phyloP scores from a whole-genome alignment of 1,140 invertebrate genomes.

The Delia radicum region DNA sequence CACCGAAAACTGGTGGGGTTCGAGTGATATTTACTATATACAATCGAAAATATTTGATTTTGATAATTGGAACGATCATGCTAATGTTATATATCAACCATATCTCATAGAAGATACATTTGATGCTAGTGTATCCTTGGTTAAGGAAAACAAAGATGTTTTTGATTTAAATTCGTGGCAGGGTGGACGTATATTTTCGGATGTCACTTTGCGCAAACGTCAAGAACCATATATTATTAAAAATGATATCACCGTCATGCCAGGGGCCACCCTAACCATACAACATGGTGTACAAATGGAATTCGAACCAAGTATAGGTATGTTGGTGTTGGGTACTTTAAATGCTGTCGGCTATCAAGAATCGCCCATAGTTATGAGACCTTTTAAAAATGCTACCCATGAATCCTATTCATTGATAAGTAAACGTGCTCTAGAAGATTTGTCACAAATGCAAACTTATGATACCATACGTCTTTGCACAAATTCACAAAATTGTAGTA shows the following conservation, averaged over 20 bases:
- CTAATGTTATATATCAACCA: conserved; percentile 85
- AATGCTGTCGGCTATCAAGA: conserved; percentile 77
- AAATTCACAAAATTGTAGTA: conserved; percentile 66
- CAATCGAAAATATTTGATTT: conserved; percentile 93
- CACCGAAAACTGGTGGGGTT: conserved; percentile 96
- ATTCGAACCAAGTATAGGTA: conserved; percentile 95
- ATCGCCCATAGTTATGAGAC: conserved; percentile 82
- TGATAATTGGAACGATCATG: conserved; percentile 99
- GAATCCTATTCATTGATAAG: conserved; percentile 41
- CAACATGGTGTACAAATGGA: conserved; percentile 88
- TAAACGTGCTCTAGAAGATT: conserved; percentile 58
- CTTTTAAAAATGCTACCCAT: conserved; percentile 57
- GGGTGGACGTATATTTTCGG: conserved; percentile 79
- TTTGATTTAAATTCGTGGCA: conserved; percentile 61
- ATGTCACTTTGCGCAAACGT: conserved; percentile 69
- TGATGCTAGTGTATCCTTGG: conserved; percentile 73
- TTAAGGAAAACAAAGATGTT: conserved; percentile 57
- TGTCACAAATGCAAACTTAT: conserved; percentile 46
- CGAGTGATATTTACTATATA: conserved; percentile 69
- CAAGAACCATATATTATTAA: conserved; percentile 78
- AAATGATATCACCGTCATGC: conserved; percentile 96
- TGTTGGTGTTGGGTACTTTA: conserved; percentile 92
- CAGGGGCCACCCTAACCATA: conserved; percentile 81
- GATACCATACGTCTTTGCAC: conserved; percentile 74
- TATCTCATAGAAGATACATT: conserved; percentile 78